These are phyloP conservation scores for Lasioglossum vierecki DNA, from an alignment of 2,888 invertebrate genomes.

Conservation along the genomic window DNA sequence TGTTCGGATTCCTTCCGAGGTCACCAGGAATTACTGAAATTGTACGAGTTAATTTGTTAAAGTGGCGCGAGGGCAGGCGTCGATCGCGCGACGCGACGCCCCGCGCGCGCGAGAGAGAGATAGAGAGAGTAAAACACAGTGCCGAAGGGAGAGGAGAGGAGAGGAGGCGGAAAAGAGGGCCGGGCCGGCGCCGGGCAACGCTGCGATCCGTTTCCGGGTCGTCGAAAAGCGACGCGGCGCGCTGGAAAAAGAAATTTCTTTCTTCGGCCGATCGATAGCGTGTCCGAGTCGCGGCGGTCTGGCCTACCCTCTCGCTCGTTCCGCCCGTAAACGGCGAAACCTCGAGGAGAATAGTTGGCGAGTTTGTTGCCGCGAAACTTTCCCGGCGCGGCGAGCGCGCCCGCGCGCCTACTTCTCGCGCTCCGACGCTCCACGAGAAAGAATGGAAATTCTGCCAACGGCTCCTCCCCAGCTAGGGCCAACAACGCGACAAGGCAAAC, in stretches of 20 bases:
- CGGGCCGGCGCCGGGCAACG: conserved; percentile 47
- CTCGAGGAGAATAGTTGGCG: conserved; percentile 49
- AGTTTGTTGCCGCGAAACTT: conserved; percentile 49
- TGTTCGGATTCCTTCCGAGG: not conserved
- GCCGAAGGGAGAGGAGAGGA: not conserved
- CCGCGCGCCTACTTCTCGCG: conserved; percentile 30
- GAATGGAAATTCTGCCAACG: conserved; percentile 34
- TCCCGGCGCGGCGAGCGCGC: conserved; percentile 15
- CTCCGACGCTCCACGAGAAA: conserved; percentile 24
- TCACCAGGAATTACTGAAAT: not conserved
- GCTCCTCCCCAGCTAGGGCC: not conserved
- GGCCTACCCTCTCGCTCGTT: conserved; percentile 34
- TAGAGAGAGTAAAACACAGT: not conserved
- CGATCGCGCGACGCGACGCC: conserved; percentile 16
- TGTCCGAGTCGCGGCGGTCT: conserved; percentile 52
- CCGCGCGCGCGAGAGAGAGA: not conserved
- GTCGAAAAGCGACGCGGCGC: conserved; percentile 59
- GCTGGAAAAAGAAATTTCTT: conserved; percentile 59
- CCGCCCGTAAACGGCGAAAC: conserved; percentile 17
- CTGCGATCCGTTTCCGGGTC: conserved; percentile 51
- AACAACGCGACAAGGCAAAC: not conserved
- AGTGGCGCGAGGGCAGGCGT: conserved; percentile 15
- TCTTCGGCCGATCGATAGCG: conserved; percentile 66
- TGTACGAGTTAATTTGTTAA: conserved; percentile 19
- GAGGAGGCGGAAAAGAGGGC: conserved; percentile 43